Conservation (phyloP, 2,888 invertebrate genomes). For the Cyclophora punctaria region DNA sequence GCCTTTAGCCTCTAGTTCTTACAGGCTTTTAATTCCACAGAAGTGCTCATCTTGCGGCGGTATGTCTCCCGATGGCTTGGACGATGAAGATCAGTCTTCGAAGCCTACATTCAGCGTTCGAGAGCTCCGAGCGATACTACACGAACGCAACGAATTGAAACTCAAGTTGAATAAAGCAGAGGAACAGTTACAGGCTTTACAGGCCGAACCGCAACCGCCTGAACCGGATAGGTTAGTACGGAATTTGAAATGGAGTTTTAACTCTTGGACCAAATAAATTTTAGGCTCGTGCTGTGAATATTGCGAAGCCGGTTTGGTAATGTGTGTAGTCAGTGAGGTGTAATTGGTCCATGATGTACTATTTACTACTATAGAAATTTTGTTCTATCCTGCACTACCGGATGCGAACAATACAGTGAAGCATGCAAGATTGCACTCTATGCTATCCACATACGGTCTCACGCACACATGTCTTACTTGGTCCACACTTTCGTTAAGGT, state of each 20-base stretch:
- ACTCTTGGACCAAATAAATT: no score
- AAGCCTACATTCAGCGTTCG: slow-evolving; percentile 73
- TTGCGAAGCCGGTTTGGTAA: no score
- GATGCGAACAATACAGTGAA: not conserved
- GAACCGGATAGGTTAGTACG: slow-evolving; percentile 46
- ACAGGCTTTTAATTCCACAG: slow-evolving; percentile 18
- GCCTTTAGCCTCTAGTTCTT: no score
- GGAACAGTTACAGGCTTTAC: slow-evolving; percentile 88
- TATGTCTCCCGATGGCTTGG: slow-evolving; percentile 41
- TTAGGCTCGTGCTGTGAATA: no score
- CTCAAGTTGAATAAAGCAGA: slow-evolving; percentile 94
- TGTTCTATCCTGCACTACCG: no score
- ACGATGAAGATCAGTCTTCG: slow-evolving; percentile 54
- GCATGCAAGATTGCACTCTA: not conserved
- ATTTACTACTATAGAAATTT: no score
- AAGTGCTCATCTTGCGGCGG: slow-evolving; percentile 64
- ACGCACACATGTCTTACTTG: not conserved
- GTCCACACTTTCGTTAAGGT: not conserved
- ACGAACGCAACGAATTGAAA: slow-evolving; percentile 95
- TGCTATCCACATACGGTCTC: not conserved
- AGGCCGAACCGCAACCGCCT: slow-evolving; percentile 56
- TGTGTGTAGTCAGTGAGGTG: no score
- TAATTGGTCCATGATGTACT: no score
- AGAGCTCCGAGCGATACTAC: slow-evolving; percentile 89
- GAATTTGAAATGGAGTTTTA: not conserved